Percentiles rank a stretch among this genome's conserved stretches.
phyloP scores from a whole-genome alignment of 1,140 invertebrate species.

The Apocrypta bakeri region DNA sequence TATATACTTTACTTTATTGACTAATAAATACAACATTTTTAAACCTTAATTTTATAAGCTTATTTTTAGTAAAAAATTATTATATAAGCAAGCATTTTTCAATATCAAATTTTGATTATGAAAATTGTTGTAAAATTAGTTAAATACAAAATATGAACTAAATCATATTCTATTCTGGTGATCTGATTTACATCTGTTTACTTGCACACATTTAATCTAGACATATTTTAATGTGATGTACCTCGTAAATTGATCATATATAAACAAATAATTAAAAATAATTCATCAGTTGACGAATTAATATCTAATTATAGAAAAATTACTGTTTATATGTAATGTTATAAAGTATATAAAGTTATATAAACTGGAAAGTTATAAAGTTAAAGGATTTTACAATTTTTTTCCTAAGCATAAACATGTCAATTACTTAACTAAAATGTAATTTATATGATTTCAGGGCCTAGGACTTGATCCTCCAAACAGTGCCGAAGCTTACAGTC shows the following conservation, averaged over 20 bases:
- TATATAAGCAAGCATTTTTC: not conserved
- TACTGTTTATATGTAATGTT: not conserved
- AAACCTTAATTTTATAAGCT: constrained; percentile 28
- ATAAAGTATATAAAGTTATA: too few relatives aligned
- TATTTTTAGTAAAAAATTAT: constrained; percentile 7
- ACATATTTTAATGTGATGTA: not conserved
- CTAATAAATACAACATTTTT: constrained; percentile 31
- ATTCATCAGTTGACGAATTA: too few relatives aligned
- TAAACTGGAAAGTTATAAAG: not conserved
- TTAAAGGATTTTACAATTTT: constrained; percentile 12
- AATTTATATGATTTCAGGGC: constrained; percentile 64
- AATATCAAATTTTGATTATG: not conserved
- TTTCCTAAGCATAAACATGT: not conserved
- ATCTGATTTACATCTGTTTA: not conserved
- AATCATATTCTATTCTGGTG: not conserved
- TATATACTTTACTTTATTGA: constrained; percentile 39
- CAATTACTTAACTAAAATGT: not conserved
- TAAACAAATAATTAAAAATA: not conserved
- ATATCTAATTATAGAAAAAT: not conserved
- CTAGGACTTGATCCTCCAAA: constrained; percentile 65
- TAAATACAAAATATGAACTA: not conserved
- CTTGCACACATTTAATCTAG: not conserved
- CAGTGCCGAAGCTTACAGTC: constrained; percentile 72
- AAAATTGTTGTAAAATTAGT: not conserved
- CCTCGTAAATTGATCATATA: not conserved